Evolutionary conservation across 2,797 vertebrate species (phyloP).

Genomic region (Cottoperca gobio): DNA sequence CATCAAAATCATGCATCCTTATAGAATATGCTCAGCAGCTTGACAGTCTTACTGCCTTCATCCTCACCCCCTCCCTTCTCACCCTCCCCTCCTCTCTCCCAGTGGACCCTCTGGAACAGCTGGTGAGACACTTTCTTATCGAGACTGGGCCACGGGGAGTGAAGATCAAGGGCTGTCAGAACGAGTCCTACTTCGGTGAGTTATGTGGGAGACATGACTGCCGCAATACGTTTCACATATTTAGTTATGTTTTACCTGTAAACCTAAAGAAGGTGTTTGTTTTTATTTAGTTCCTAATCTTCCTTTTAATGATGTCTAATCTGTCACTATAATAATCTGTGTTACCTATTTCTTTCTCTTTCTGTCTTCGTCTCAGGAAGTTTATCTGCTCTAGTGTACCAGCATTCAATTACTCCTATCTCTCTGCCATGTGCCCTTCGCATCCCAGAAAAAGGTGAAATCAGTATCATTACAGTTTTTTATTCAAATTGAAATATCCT

Average conservation of each 20-base stretch:
- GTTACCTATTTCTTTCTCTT: not conserved
- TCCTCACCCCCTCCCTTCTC: not conserved
- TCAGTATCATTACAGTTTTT: not conserved
- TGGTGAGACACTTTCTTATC: conserved; percentile 94
- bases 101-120: conserved; percentile 90
- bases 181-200: conserved; percentile 93
- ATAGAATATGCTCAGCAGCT: conserved; percentile 8
- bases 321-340: not conserved
- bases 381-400: conserved; percentile 92
- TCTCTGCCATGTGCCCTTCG: conserved; percentile 91
- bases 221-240: conserved; percentile 12
- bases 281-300: not conserved
- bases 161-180: conserved; percentile 95
- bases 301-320: conserved; percentile 10
- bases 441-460: conserved; percentile 89
- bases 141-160: conserved; percentile 93
- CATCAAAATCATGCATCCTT: not conserved
- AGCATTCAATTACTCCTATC: conserved; percentile 93
- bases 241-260: conserved; percentile 10
- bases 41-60: conserved; percentile 17
- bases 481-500: not conserved
- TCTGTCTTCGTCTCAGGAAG: conserved; percentile 83
- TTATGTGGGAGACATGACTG: conserved; percentile 41
- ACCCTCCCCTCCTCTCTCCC: conserved; percentile 57
- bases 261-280: not conserved